Evolutionary conservation across 1,140 invertebrate genomes (phyloP).

Genomic region (Parapsyche elsis): DNA sequence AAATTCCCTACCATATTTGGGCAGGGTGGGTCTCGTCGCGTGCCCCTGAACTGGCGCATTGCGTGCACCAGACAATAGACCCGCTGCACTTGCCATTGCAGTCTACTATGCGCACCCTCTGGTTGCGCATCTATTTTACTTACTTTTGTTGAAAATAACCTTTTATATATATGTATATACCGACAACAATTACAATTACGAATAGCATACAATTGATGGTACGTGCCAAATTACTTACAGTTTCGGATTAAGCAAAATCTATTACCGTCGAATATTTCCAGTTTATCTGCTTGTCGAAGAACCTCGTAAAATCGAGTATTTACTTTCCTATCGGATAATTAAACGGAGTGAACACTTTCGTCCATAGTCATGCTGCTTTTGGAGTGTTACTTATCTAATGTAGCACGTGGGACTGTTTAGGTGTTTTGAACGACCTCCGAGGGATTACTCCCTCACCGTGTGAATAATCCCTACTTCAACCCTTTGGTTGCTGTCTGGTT

Average conservation of each 20-base stretch:
- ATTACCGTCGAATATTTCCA: too few relatives aligned
- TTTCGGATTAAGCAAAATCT: slow-evolving; percentile 3
- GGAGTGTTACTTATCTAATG: too few relatives aligned
- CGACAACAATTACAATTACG: not conserved
- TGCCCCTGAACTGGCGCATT: slow-evolving; percentile 23
- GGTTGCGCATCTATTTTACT: not conserved
- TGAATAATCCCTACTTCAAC: not conserved
- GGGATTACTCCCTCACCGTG: not conserved
- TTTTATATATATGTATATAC: not conserved
- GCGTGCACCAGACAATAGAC: slow-evolving; percentile 31
- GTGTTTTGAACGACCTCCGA: not conserved
- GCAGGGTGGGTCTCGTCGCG: not conserved
- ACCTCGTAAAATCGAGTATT: not conserved
- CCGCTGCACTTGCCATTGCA: slow-evolving; percentile 17
- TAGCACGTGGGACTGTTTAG: too few relatives aligned
- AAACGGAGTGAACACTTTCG: slow-evolving; percentile 5
- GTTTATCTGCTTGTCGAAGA: slow-evolving; percentile 1
- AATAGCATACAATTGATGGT: not conserved
- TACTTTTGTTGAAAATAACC: not conserved
- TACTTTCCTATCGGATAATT: not conserved
- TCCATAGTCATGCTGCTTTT: not conserved
- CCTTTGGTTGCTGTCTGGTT: not conserved
- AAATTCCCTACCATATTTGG: too few relatives aligned
- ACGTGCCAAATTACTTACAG: not conserved
- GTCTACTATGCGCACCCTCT: not conserved